A percentile compares a stretch with the other conserved stretches of the same genome.
These are phyloP conservation scores for Salpingus planirostris DNA, from an alignment of 2,888 invertebrate species.

Conservation along the genomic window DNA sequence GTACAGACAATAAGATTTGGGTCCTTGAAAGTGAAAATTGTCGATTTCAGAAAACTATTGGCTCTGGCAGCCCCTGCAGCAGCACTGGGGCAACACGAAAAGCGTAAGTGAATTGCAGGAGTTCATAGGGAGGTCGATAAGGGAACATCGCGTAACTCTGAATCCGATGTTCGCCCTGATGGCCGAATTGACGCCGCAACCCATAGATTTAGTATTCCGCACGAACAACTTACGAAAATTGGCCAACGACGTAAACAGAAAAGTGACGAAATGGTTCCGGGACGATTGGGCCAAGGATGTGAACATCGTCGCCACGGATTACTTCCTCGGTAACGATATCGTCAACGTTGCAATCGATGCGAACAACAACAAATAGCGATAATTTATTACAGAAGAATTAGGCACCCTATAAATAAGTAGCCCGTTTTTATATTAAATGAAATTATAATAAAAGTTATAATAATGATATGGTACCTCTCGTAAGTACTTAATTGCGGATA, in stretches of 20 bases:
- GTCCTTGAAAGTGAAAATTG: not conserved
- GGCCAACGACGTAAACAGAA: slow-evolving; percentile 59
- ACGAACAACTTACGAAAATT: slow-evolving; percentile 54
- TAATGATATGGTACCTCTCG: too few species aligned
- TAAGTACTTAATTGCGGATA: too few species aligned
- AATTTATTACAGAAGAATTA: too few species aligned
- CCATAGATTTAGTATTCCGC: slow-evolving; percentile 52
- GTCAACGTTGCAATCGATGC: slow-evolving; percentile 54
- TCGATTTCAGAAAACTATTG: slow-evolving; percentile 33
- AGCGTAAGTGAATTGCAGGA: slow-evolving; percentile 44
- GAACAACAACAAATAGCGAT: slow-evolving; percentile 19
- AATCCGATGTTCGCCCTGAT: slow-evolving; percentile 56
- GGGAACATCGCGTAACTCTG: slow-evolving; percentile 38
- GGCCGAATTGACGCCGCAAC: slow-evolving; percentile 64
- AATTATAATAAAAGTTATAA: too few species aligned
- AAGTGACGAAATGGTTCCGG: slow-evolving; percentile 58
- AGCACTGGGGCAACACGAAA: slow-evolving; percentile 60
- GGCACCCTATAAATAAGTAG: too few species aligned
- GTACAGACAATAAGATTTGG: slow-evolving; percentile 26
- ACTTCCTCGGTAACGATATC: slow-evolving; percentile 62
- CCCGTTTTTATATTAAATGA: too few species aligned
- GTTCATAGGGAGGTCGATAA: slow-evolving; percentile 41
- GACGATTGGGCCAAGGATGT: slow-evolving; percentile 58
- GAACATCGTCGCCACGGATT: slow-evolving; percentile 67
- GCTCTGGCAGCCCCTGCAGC: slow-evolving; percentile 51